Evolutionary conservation across 2,113 vertebrate species (phyloP), one percentile per base, ranked within the genome.

Genomic region (Ctenomys sociabilis): DNA sequence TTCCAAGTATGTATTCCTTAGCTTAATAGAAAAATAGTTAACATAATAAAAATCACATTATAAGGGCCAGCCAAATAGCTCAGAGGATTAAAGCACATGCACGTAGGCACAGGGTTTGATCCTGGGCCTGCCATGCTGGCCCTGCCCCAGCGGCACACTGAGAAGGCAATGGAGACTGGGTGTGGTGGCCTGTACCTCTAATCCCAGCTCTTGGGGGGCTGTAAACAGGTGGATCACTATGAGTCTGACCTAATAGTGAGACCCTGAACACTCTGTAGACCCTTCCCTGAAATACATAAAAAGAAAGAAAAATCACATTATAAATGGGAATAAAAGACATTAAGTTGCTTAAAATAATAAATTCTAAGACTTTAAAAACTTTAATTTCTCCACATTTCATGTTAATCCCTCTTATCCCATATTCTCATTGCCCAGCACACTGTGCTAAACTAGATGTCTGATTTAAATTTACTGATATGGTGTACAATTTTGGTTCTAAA

Each of bases 401-500:
- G 81, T 28, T 80, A 88, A 75, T 94, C 72, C 19, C 85, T 97
- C 70, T 97, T 85, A 94, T 93, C 19, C 54, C 35, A 0, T 84
- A 37, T 95, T 68, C 61, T 57, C 32, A 83, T 96, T 95, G 61
- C 49, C 66, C 24, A 85, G 77, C 21, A 70, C 19, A 93, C 2
- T 84, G 13, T 84, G 49, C 16, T 37, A 90, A 95, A 3, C 14
- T 81, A 95, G 93, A 83, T 85, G 94, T 89, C 21, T 10, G 88
- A 64, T 68, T 59, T 93, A 40, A 98, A n/a, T 92, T 8, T 26
- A 85, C 80, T 7, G 17, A 73, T 94, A 32, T 37, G 81, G 32
- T 22, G 93, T 89, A 49, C 97, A 52, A 96, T 97, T 97, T 95
- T 73, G 24, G 82, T 84, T 87, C 84, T 45, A 88, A 82, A 95